Percentiles rank a stretch among this genome's conserved stretches.
These are phyloP conservation scores for Tichodroma muraria DNA, from an alignment of 2,113 vertebrate genomes.

Conservation along the genomic window DNA sequence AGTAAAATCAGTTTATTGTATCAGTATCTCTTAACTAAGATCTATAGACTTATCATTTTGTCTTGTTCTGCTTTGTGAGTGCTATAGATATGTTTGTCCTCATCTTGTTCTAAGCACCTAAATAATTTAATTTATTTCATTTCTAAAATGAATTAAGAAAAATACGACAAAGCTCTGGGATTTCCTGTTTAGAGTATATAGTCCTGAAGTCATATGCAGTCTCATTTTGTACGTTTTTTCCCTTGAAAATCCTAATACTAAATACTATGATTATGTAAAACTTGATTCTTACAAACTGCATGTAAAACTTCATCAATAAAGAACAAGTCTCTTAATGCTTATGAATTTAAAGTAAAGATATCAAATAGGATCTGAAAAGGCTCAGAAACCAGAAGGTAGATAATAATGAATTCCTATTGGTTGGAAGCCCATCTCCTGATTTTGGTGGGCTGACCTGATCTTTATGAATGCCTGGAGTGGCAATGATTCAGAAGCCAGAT, in stretches of 20 bases:
- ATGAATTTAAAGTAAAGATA: background rate
- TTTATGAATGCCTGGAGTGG: background rate
- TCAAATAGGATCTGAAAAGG: background rate
- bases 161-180: background rate
- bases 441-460: background rate
- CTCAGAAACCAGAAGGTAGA: background rate
- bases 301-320: background rate
- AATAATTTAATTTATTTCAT: background rate
- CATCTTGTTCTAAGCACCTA: background rate
- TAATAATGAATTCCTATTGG: background rate
- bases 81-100: background rate
- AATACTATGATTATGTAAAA: background rate
- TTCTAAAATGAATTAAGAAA: background rate
- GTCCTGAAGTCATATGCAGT: background rate
- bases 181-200: background rate
- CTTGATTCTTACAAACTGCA: background rate
- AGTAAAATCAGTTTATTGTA: background rate
- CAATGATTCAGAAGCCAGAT: background rate
- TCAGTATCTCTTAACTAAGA: background rate
- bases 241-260: background rate
- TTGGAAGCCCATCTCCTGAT: background rate
- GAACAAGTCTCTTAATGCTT: background rate
- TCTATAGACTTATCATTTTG: background rate
- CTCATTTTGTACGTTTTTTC: background rate
- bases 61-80: background rate